phyloP scores from a whole-genome alignment of 92 coral and sea anemone genomes.

The Palythoa grandis region DNA sequence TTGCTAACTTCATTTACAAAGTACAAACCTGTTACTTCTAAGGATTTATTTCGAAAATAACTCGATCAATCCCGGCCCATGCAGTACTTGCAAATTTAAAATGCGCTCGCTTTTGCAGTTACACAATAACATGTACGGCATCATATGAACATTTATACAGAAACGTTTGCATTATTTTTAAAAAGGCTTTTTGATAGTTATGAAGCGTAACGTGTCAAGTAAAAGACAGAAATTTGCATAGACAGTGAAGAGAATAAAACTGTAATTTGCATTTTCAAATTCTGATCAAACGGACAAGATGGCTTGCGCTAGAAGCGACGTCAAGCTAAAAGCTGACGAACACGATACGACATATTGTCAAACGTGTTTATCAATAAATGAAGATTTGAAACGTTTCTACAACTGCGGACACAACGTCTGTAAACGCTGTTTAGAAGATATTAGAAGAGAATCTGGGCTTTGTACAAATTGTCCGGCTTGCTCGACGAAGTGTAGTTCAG shows the following conservation, averaged over 20 bases:
- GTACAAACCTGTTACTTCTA: too few relatives aligned
- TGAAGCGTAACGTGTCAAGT: conserved; percentile 28
- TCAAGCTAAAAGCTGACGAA: conserved; percentile 22
- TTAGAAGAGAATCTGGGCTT: conserved; percentile 57
- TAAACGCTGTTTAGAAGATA: conserved; percentile 62
- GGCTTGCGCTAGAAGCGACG: conserved; percentile 32
- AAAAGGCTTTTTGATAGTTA: background rate
- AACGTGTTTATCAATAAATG: conserved; percentile 71
- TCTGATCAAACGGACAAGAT: conserved; percentile 8
- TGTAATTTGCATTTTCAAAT: conserved; percentile 12
- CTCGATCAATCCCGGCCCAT: too few relatives aligned
- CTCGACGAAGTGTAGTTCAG: conserved; percentile 54
- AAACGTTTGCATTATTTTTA: background rate
- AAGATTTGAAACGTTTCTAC: conserved; percentile 71
- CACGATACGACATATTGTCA: conserved; percentile 64
- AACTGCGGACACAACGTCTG: conserved; percentile 76
- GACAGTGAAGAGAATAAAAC: background rate
- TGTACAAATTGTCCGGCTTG: conserved; percentile 72
- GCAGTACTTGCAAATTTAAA: too few relatives aligned
- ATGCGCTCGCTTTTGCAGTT: too few relatives aligned
- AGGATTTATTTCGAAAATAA: too few relatives aligned
- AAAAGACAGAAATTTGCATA: conserved; percentile 30
- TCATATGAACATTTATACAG: background rate
- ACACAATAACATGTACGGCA: too few relatives aligned
- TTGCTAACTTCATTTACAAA: too few relatives aligned